Evolutionary conservation across 2,888 invertebrate genomes (phyloP).

Genomic region (Pteria penguin): DNA sequence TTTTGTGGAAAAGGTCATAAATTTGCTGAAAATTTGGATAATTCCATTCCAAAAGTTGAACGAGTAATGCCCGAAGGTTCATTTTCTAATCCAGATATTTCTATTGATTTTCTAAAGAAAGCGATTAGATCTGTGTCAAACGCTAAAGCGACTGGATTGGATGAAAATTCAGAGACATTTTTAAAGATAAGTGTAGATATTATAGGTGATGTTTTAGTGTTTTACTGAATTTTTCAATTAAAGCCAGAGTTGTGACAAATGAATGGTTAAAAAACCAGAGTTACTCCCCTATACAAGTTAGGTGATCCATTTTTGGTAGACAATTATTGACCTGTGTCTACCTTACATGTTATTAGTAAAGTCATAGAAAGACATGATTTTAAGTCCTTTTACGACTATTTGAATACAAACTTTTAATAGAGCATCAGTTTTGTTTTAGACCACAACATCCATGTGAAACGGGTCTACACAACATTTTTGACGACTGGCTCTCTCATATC

Average conservation of each 20-base stretch:
- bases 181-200: background rate
- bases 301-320: background rate
- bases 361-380: constrained; percentile 21
- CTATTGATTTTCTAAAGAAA: too few species aligned
- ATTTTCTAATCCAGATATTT: background rate
- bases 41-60: too few species aligned
- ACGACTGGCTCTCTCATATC: constrained; percentile 6
- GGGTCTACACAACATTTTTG: constrained; percentile 5
- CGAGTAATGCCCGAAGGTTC: background rate
- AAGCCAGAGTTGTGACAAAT: constrained; percentile 11
- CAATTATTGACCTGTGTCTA: background rate
- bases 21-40: background rate
- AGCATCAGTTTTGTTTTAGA: constrained; percentile 10
- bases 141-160: constrained; percentile 14
- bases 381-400: constrained; percentile 18
- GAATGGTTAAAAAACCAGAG: constrained; percentile 14
- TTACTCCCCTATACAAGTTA: constrained; percentile 21
- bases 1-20: background rate
- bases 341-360: constrained; percentile 16
- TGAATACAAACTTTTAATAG: background rate
- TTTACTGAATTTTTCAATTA: constrained; percentile 19
- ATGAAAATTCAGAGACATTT: constrained; percentile 6
- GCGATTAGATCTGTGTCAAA: constrained; percentile 2
- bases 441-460: constrained; percentile 13
- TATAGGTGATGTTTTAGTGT: constrained; percentile 7